Percentiles rank a stretch among this genome's conserved stretches.
phyloP scores from a whole-genome alignment of 2,797 vertebrate genomes.

The Peromyscus aztecus region DNA sequence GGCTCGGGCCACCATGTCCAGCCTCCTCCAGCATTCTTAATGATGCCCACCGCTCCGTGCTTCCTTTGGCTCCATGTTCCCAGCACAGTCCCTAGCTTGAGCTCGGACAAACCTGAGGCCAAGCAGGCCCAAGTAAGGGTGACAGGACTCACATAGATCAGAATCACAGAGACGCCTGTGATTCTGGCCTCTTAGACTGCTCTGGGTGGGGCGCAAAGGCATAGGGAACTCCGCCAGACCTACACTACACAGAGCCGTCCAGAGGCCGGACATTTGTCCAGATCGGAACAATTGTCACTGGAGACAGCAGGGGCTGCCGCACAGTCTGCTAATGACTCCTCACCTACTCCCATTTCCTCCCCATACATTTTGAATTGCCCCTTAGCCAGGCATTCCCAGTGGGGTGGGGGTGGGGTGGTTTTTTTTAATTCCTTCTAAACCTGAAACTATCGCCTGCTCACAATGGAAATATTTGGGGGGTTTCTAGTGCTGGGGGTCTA shows the following conservation, averaged over 20 bases:
- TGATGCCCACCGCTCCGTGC: not conserved
- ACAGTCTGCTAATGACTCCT: not conserved
- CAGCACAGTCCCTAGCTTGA: not conserved
- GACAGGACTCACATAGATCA: not conserved
- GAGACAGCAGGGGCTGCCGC: not conserved
- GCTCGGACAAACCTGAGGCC: not conserved
- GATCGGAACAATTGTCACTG: not conserved
- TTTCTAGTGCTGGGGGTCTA: not conserved
- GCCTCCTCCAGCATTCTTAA: not conserved
- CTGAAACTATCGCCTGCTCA: constrained; percentile 15
- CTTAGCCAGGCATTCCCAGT: too few species aligned
- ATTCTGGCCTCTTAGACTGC: not conserved
- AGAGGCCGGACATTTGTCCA: not conserved
- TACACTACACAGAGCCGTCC: not conserved
- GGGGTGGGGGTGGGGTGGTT: not conserved
- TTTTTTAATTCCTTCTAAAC: not conserved
- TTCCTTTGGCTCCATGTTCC: not conserved
- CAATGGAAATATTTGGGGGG: not conserved
- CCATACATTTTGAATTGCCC: not conserved
- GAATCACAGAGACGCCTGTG: not conserved
- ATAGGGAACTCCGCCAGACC: not conserved
- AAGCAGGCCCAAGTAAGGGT: not conserved
- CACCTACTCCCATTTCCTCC: not conserved
- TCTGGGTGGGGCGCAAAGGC: not conserved
- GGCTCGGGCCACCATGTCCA: not conserved